Evolutionary conservation across 2,797 vertebrate species (phyloP).

Genomic region (Cirrhinus molitorella): DNA sequence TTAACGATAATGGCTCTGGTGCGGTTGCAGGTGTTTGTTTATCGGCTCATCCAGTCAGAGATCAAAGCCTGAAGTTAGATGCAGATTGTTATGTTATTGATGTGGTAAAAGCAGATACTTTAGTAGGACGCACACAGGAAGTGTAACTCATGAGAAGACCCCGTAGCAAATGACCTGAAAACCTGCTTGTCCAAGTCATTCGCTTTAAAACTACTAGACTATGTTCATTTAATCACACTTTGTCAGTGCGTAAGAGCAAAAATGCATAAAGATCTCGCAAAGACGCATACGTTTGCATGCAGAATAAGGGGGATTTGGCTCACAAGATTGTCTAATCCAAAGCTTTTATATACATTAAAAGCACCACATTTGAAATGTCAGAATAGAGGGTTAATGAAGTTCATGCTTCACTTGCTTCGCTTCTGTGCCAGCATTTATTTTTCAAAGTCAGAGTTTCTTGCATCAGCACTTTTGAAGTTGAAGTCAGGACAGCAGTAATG

Average conservation of each 20-base stretch:
- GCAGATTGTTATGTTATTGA: background rate
- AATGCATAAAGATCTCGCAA: too few species aligned
- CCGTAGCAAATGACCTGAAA: background rate
- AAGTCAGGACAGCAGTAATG: background rate
- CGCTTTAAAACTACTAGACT: background rate
- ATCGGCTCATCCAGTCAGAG: background rate
- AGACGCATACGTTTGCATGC: too few species aligned
- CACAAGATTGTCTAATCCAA: background rate
- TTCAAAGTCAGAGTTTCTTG: background rate
- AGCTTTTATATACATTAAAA: background rate
- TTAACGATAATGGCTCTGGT: background rate
- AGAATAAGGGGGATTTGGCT: background rate
- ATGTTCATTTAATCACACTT: too few species aligned
- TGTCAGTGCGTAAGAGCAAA: too few species aligned
- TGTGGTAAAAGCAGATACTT: background rate
- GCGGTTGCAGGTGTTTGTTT: background rate
- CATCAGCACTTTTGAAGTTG: conserved; percentile 8
- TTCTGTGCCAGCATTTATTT: background rate
- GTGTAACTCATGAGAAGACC: background rate
- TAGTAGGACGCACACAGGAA: background rate
- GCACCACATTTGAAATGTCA: background rate
- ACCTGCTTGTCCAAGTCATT: background rate
- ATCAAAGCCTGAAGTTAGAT: background rate
- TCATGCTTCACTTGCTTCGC: background rate
- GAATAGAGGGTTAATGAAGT: background rate